Conservation (phyloP, 2,888 invertebrate genomes). For the Dysmachus trigonus region DNA sequence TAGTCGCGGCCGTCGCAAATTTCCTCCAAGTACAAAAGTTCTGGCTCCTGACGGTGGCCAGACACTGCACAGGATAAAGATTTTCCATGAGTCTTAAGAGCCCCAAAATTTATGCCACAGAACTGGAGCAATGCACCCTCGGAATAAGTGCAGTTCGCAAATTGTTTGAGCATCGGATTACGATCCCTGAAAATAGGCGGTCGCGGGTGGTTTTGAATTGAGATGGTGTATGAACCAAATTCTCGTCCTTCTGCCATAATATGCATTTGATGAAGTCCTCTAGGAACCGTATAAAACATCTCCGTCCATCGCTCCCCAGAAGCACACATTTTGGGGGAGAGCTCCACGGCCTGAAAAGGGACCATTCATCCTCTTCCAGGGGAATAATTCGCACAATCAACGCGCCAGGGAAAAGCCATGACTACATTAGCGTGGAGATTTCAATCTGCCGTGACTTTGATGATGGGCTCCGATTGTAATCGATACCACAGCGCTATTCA, state of each 20-base stretch:
- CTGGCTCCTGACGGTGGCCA: not conserved
- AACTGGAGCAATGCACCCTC: constrained; percentile 12
- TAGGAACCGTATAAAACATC: not conserved
- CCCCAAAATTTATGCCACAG: constrained; percentile 23
- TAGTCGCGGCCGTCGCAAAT: constrained; percentile 44
- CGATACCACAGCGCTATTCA: constrained; percentile 48
- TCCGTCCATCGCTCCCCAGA: not conserved
- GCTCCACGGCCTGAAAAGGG: not conserved
- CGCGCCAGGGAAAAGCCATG: not conserved
- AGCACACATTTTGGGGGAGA: not conserved
- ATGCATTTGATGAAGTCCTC: constrained; percentile 32
- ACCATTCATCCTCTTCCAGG: constrained; percentile 3
- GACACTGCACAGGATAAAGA: constrained; percentile 5
- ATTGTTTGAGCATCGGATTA: constrained; percentile 36
- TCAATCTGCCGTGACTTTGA: constrained; percentile 44
- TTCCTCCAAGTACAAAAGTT: not conserved
- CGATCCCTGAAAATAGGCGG: not conserved
- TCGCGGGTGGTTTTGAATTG: not conserved
- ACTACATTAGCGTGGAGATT: constrained; percentile 37
- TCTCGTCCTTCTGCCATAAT: not conserved
- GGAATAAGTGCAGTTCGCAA: constrained; percentile 8
- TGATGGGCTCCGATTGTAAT: constrained; percentile 48
- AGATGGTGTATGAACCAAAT: not conserved
- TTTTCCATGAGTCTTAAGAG: not conserved
- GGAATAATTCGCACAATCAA: constrained; percentile 35